Evolutionary conservation across 2,797 vertebrate genomes (phyloP), one percentile per base, ranked within the genome.

Genomic region (Odontamblyopus rebecca): DNA sequence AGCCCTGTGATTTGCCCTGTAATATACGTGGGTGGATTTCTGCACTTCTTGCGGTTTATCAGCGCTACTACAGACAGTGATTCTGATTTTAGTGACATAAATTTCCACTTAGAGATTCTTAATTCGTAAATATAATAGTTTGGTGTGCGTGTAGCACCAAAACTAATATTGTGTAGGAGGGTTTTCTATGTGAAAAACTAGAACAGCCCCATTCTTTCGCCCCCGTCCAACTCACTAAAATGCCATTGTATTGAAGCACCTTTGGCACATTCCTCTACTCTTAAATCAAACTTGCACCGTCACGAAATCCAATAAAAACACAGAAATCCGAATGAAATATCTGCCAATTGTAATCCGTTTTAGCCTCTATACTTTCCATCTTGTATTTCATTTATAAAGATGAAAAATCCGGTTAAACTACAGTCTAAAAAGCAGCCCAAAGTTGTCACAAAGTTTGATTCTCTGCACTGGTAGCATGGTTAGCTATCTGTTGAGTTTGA

Each of bases 211-310:
- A 53, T 53, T 67, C 48, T 53, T 53, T 67, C 65, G 65, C 65
- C 48, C 29, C 50, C 50, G 48, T 53, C 29, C 48, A n/a, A n/a
- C 65, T 35, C 32, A 64, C 38, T 11, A 27, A 64, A 66, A 67
- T 67, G 65, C 65, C 65, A 30, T 67, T 67, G 27, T 32, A 67
- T 32, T 67, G 48, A 54, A 19, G 48, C 65, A 30, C 48, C 48
- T 67, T 77, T 76, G 86, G 83, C 86, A 63, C 91, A 92, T 91
- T 92, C 91, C 90, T 88, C 61, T 79, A 91, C 91, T 89, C 86
- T 53, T n/a, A 65, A 89, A 86, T 80, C 82, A 85, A 83, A 90
- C 79, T 84, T 83, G 53, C 27, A 88, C 67, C 79, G 74, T 81
- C 76, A 76, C 71, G 61, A 73, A 74, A 67, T 30, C 41, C 54